Evolutionary conservation across 2,888 invertebrate genomes (phyloP), one percentile per base, ranked within the genome.

Genomic region (Orthosia gracilis): DNA sequence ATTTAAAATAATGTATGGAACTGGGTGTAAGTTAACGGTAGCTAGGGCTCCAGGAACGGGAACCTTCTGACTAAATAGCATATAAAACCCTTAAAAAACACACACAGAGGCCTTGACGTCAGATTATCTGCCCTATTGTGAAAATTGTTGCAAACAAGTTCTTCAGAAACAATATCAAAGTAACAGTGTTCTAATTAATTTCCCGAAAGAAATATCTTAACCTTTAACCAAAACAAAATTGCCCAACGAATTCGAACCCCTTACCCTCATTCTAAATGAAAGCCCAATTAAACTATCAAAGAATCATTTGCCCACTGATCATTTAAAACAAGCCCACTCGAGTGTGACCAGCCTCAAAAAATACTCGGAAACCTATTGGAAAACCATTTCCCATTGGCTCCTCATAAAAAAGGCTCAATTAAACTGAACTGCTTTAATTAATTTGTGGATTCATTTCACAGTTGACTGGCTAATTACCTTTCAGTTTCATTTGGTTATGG

Each of bases 391-490:
- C 69, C 49, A 49, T 57, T 57, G 64, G 52, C 31, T 57, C 26
- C 68, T 40, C 17, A 58, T 73, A 66, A 82, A 82, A 82, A 69
- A 71, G 23, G 31, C n/a, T 52, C 49, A 40, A 61, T 71, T 57
- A 79, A 80, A 73, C 18, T 49, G 21, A 62, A 63, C 31, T 52
- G 59, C 26, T 82, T 71, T 71, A 73, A 82, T 76, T 75, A 76
- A 63, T 76, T 65, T 58, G 26, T 64, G 21, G 52, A 83, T 80
- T 87, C 75, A 90, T 91, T 92, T 90, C 87, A 90, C 89, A 89
- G 85, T 83, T 84, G 81, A 89, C 75, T 80, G 63, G 18, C 50
- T 89, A 88, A 89, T 87, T 86, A 80, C 58, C 40, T 65, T 79
- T 78, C 69, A 75, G 67, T 73, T 67, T 57, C 57, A 54, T 59